Evolutionary conservation across 2,797 vertebrate genomes (phyloP).

Genomic region (Malurus leucopterus): DNA sequence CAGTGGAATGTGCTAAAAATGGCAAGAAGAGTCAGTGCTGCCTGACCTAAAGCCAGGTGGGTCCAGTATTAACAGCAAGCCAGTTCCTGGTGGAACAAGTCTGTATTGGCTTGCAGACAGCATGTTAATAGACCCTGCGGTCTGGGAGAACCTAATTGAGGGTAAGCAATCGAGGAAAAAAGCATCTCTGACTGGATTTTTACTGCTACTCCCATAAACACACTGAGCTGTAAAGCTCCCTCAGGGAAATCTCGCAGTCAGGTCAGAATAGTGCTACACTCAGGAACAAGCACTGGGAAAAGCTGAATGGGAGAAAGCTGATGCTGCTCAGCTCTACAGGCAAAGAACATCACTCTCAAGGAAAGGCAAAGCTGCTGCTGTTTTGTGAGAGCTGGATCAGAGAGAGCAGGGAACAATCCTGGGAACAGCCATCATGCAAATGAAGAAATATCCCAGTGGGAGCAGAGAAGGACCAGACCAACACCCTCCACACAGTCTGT

Average conservation of each 20-base stretch:
- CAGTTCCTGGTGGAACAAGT: conserved; percentile 54
- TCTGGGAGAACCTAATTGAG: conserved; percentile 15
- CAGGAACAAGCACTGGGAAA: neutral
- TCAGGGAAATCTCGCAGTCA: neutral
- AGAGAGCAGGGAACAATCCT: neutral
- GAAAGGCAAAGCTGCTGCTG: neutral
- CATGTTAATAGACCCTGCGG: neutral
- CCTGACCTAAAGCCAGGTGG: conserved; percentile 25
- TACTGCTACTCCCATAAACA: conserved; percentile 41
- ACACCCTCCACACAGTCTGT: neutral
- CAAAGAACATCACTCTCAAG: neutral
- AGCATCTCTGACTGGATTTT: conserved; percentile 27
- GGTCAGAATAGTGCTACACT: neutral
- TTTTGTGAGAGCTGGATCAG: neutral
- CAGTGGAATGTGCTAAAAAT: conserved; percentile 54
- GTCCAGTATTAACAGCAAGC: conserved; percentile 37
- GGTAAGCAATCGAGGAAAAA: conserved; percentile 36
- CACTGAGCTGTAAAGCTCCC: conserved; percentile 26
- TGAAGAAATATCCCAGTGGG: neutral
- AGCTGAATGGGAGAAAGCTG: neutral
- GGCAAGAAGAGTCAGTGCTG: conserved; percentile 24
- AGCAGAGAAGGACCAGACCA: neutral
- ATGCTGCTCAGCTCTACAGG: neutral
- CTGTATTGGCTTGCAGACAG: conserved; percentile 35
- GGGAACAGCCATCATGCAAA: neutral